Evolutionary conservation across 2,888 invertebrate species (phyloP).

Genomic region (Stegophylla sp.): DNA sequence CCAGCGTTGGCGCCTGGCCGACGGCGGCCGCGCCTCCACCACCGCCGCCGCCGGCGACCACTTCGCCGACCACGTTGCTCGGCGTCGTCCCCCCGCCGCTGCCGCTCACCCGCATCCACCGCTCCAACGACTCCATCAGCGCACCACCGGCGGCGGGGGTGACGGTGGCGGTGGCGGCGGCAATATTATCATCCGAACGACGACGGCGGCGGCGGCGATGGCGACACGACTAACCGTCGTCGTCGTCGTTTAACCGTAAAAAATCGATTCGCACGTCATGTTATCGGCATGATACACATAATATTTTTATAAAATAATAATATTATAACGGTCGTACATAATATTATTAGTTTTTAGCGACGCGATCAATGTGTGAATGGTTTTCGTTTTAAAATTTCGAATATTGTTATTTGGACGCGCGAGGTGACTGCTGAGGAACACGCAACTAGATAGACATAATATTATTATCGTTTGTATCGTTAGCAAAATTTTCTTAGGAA

Average conservation of each 20-base stretch:
- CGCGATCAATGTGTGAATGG: too few species aligned
- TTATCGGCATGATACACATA: too few species aligned
- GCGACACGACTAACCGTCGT: conserved; percentile 1
- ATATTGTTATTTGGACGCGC: too few species aligned
- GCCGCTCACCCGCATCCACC: conserved; percentile 72
- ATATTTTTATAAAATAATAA: too few species aligned
- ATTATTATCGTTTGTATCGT: too few species aligned
- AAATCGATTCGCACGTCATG: conserved; percentile 33
- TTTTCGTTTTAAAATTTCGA: too few species aligned
- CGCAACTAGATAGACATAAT: too few species aligned
- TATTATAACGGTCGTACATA: too few species aligned
- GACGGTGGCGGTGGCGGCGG: background rate
- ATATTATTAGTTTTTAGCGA: too few species aligned
- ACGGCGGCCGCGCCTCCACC: conserved; percentile 45
- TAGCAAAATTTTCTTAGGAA: too few species aligned
- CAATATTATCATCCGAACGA: conserved; percentile 1
- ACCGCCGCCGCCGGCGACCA: conserved; percentile 52
- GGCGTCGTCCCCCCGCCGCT: conserved; percentile 64
- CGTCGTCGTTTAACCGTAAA: conserved; percentile 12
- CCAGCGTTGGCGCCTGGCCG: conserved; percentile 62
- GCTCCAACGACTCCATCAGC: conserved; percentile 82
- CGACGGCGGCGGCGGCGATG: background rate
- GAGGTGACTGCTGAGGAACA: too few species aligned
- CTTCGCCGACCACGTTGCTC: conserved; percentile 43
- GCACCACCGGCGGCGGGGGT: conserved; percentile 2